These are phyloP conservation scores for Turritopsis dohrnii DNA, from an alignment of 30 jellyfish, hydroid and myxozoan genomes.

Conservation along the genomic window DNA sequence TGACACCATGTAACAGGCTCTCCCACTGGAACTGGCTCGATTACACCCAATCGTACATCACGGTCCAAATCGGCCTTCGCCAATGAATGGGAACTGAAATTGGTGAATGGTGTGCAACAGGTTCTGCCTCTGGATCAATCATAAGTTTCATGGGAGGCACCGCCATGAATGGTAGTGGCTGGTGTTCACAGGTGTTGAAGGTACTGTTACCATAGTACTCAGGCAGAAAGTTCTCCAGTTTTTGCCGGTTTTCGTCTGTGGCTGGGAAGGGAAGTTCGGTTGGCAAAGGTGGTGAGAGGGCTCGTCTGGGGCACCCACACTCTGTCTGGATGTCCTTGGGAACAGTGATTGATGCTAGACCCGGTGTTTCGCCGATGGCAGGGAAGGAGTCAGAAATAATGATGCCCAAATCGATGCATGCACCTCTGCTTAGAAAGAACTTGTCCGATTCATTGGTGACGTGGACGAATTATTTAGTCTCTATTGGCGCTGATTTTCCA, in stretches of 20 bases:
- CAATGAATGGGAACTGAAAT: neutral
- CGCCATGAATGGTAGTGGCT: neutral
- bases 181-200: neutral
- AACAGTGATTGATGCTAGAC: neutral
- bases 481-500: too few relatives aligned
- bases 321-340: neutral
- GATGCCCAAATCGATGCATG: neutral
- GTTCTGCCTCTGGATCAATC: neutral
- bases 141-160: neutral
- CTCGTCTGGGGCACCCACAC: neutral
- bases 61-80: neutral
- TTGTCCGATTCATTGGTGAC: neutral
- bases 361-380: neutral
- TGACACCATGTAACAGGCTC: neutral
- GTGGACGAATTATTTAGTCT: neutral
- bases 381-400: neutral
- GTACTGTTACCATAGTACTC: too few relatives aligned
- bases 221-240: too few relatives aligned
- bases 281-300: neutral
- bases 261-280: neutral
- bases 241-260: neutral
- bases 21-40: neutral
- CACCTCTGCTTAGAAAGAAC: neutral
- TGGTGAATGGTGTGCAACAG: neutral
- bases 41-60: neutral